These are phyloP conservation scores for Clinocottus analis DNA, from an alignment of 2,113 vertebrate species.

Conservation along the genomic window DNA sequence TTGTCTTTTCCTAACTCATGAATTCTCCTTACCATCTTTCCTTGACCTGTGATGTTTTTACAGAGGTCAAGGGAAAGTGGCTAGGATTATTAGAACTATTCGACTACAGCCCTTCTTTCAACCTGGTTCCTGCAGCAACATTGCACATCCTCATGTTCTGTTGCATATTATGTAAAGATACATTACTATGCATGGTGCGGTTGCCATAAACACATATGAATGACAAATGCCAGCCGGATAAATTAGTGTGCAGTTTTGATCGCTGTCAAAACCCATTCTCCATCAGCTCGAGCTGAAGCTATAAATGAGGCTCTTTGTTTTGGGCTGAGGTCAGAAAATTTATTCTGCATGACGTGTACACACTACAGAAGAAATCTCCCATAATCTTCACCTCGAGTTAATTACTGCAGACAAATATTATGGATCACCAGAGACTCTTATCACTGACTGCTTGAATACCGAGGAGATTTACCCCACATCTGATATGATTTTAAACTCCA, in stretches of 20 bases:
- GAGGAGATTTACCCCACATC: slow-evolving; percentile 71
- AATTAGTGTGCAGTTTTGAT: slow-evolving; percentile 74
- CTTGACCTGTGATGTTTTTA: too few species aligned
- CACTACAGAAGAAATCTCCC: slow-evolving; percentile 73
- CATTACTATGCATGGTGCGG: slow-evolving; percentile 56
- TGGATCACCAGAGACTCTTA: slow-evolving; percentile 75
- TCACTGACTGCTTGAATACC: slow-evolving; percentile 65
- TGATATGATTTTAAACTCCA: slow-evolving; percentile 82
- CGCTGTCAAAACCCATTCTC: slow-evolving; percentile 72
- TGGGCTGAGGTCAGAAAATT: slow-evolving; percentile 72
- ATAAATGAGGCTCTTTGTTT: slow-evolving; percentile 77
- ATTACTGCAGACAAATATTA: slow-evolving; percentile 81
- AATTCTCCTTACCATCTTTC: too few species aligned
- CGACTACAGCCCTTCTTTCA: slow-evolving; percentile 13
- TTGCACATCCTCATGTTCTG: slow-evolving; percentile 60
- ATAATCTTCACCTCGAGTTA: slow-evolving; percentile 85
- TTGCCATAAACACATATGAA: slow-evolving; percentile 67
- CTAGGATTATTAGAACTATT: too few species aligned
- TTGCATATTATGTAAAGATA: slow-evolving; percentile 39
- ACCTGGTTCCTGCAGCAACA: slow-evolving; percentile 61
- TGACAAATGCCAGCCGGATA: slow-evolving; percentile 73
- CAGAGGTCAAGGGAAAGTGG: too few species aligned
- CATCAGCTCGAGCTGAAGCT: slow-evolving; percentile 61
- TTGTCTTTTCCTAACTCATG: too few species aligned
- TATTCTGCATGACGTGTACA: slow-evolving; percentile 76